Conservation (phyloP, 2,113 vertebrate species). For the Madoqua kirkii region DNA sequence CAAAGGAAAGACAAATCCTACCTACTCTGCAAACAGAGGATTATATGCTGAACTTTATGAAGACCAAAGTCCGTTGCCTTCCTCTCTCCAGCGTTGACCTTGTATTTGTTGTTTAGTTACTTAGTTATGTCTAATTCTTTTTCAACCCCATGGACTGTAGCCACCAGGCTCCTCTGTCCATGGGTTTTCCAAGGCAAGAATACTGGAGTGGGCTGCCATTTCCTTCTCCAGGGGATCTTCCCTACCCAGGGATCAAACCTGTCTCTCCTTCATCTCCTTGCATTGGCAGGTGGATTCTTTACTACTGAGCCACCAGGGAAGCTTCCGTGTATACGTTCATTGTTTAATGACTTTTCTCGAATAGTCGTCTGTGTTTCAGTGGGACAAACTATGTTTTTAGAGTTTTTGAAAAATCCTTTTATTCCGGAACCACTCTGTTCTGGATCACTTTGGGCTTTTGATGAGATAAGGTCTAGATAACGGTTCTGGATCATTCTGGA, state of each 20-base stretch:
- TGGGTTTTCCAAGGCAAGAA: background rate
- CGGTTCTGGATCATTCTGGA: background rate
- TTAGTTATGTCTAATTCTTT: background rate
- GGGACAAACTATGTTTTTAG: background rate
- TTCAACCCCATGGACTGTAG: background rate
- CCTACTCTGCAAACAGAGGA: background rate
- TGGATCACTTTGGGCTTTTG: background rate
- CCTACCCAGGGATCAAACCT: background rate
- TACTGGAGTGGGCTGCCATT: background rate
- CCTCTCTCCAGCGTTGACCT: background rate
- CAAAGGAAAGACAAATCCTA: background rate
- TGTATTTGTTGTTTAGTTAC: background rate
- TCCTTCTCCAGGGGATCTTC: background rate
- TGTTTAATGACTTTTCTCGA: background rate
- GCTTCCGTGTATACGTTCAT: background rate
- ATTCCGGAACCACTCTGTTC: background rate
- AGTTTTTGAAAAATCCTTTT: background rate
- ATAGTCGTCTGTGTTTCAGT: background rate
- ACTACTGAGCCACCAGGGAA: background rate
- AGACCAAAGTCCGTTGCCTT: background rate
- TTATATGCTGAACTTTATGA: background rate
- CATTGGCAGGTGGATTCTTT: background rate
- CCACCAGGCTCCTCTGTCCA: background rate
- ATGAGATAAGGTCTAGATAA: background rate
- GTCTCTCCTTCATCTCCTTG: background rate